phyloP scores from a whole-genome alignment of 2,797 vertebrate genomes.

The Hypotaenidia okinawae region DNA sequence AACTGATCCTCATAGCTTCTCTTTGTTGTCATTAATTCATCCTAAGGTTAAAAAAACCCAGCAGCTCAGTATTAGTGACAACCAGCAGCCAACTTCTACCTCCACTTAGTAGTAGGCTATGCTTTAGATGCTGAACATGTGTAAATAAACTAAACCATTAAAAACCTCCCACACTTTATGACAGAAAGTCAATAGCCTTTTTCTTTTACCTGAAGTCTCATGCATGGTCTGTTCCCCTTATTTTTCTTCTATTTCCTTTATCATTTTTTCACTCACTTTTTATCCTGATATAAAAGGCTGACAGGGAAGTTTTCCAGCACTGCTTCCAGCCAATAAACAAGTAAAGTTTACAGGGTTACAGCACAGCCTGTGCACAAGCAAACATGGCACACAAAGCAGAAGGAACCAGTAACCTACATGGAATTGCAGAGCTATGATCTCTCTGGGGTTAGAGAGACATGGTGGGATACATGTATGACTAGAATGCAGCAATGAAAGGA shows the following conservation, averaged over 20 bases:
- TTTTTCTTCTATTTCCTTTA: neutral
- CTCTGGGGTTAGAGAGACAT: neutral
- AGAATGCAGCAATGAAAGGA: neutral
- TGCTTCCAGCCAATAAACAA: neutral
- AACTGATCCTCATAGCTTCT: conserved; percentile 98
- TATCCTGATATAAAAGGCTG: neutral
- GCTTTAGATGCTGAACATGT: neutral
- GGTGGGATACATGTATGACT: neutral
- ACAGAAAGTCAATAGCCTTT: neutral
- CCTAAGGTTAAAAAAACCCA: conserved; percentile 76
- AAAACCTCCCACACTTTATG: neutral
- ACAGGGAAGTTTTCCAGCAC: neutral
- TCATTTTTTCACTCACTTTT: neutral
- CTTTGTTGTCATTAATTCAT: conserved; percentile 95
- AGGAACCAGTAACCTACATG: neutral
- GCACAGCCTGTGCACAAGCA: neutral
- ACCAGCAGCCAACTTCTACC: neutral
- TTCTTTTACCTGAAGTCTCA: neutral
- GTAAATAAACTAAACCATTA: neutral
- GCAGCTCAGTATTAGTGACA: neutral
- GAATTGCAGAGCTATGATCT: neutral
- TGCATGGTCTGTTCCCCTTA: neutral
- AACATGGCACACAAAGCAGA: neutral
- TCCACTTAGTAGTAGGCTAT: neutral
- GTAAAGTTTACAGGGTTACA: neutral